Conservation (phyloP, 2,113 vertebrate genomes). For the Acanthisitta chloris region DNA sequence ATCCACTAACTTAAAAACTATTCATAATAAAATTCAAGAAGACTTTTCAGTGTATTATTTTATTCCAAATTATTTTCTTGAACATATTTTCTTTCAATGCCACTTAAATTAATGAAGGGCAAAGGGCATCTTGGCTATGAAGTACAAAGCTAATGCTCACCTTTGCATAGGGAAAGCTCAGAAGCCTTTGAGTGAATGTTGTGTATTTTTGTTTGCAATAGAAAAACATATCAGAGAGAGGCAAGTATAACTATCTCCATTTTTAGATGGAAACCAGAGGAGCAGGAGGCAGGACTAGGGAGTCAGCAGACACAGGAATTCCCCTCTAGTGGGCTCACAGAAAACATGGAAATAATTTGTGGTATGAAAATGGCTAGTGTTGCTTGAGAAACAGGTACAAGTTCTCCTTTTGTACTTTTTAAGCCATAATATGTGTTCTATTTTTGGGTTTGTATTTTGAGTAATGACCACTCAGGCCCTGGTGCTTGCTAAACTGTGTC, state of each 20-base stretch:
- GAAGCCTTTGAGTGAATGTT: neutral
- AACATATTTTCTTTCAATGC: neutral
- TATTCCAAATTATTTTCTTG: neutral
- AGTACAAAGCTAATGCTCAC: neutral
- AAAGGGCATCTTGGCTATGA: neutral
- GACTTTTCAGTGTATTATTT: neutral
- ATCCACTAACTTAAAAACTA: neutral
- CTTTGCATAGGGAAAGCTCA: neutral
- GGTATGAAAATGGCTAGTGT: neutral
- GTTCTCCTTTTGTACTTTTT: neutral
- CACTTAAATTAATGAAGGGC: neutral
- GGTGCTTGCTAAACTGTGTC: constrained; percentile 46
- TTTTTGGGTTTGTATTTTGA: constrained; percentile 53
- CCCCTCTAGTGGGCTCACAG: neutral
- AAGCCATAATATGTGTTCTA: neutral
- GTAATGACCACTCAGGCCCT: constrained; percentile 17
- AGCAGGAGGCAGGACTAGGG: neutral
- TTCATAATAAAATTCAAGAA: neutral
- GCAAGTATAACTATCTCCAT: constrained; percentile 23
- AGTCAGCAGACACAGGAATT: constrained; percentile 13
- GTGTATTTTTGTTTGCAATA: constrained; percentile 7
- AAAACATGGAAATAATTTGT: constrained; percentile 51
- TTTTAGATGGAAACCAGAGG: constrained; percentile 36
- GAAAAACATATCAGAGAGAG: neutral
- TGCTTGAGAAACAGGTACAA: neutral